Evolutionary conservation across 2,797 vertebrate species (phyloP).

Genomic region (Spinus pinus): DNA sequence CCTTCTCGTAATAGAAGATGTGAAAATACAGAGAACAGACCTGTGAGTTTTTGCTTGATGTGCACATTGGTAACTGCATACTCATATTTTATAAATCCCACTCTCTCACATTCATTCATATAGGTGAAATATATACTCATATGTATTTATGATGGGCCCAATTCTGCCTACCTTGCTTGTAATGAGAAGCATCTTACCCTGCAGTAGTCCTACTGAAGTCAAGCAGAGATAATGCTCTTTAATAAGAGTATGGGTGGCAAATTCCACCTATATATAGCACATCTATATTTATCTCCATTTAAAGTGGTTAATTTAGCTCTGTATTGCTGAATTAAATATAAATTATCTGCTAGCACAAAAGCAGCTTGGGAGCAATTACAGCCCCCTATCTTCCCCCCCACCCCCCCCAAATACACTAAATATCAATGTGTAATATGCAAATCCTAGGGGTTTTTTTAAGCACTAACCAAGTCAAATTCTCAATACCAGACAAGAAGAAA

Average conservation of each 20-base stretch:
- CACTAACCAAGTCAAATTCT: constrained; percentile 60
- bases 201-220: background rate
- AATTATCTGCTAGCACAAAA: constrained; percentile 55
- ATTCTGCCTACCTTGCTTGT: background rate
- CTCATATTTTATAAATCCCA: background rate
- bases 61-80: background rate
- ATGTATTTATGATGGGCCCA: background rate
- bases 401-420: constrained; percentile 26
- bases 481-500: constrained; percentile 65
- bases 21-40: background rate
- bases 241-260: background rate
- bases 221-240: constrained; percentile 8
- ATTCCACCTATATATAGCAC: constrained; percentile 44
- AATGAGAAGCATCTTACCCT: background rate
- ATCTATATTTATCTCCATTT: constrained; percentile 55
- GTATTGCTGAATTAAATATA: constrained; percentile 46
- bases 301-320: constrained; percentile 59
- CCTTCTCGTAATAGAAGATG: background rate
- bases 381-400: background rate
- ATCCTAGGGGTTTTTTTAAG: constrained; percentile 64
- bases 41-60: background rate
- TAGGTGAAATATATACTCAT: background rate
- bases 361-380: constrained; percentile 57
- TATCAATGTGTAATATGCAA: constrained; percentile 62
- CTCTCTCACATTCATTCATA: background rate